phyloP scores from a whole-genome alignment of 1,140 invertebrate genomes.

The Bombyx mandarina region DNA sequence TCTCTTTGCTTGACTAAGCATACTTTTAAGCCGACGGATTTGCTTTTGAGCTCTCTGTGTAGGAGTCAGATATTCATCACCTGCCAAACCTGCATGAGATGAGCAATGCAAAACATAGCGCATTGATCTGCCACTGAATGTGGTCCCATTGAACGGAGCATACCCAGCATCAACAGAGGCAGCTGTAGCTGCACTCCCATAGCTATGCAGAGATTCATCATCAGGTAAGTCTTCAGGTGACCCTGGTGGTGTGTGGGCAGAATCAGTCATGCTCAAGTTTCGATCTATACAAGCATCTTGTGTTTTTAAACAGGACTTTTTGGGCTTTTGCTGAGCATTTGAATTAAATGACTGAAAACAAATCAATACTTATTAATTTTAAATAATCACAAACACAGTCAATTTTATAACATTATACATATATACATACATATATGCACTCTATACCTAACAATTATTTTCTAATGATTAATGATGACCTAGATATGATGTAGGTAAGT shows the following conservation, averaged over 20 bases:
- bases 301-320: constrained; percentile 50
- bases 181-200: constrained; percentile 80
- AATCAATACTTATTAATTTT: constrained; percentile 9
- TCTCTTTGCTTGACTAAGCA: constrained; percentile 80
- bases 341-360: constrained; percentile 63
- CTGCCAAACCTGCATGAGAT: constrained; percentile 78
- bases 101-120: constrained; percentile 88
- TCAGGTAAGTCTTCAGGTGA: constrained; percentile 75
- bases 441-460: background rate
- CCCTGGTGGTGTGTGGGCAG: constrained; percentile 72
- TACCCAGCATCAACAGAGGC: constrained; percentile 83
- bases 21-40: constrained; percentile 79
- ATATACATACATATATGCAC: background rate
- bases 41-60: constrained; percentile 86
- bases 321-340: constrained; percentile 42
- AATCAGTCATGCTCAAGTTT: constrained; percentile 55
- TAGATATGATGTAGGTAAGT: too few species aligned
- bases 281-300: constrained; percentile 45
- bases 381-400: background rate
- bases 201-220: constrained; percentile 85
- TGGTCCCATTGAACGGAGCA: constrained; percentile 85
- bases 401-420: constrained; percentile 5
- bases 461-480: background rate
- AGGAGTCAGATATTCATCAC: constrained; percentile 87
- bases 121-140: constrained; percentile 77